Percentiles rank a stretch among this genome's conserved stretches.
Evolutionary conservation across 2,797 vertebrate species (phyloP).

Genomic region (Cossypha heuglini): DNA sequence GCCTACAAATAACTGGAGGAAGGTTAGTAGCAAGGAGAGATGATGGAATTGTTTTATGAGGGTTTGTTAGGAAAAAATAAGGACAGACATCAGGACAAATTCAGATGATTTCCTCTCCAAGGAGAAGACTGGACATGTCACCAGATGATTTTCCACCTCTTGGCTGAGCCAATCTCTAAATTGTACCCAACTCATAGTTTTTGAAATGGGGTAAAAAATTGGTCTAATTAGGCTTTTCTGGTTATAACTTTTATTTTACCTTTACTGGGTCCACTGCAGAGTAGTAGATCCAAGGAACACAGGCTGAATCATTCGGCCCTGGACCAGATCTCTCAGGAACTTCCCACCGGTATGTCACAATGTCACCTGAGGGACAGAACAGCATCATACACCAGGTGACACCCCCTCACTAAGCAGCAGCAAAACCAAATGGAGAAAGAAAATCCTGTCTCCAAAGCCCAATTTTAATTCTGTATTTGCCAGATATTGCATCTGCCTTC

Average conservation of each 20-base stretch:
- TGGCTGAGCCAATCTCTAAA: not conserved
- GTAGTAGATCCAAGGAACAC: slow-evolving; percentile 79
- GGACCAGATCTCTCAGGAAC: slow-evolving; percentile 76
- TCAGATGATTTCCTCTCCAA: not conserved
- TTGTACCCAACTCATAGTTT: not conserved
- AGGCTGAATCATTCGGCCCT: slow-evolving; percentile 75
- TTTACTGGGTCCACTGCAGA: slow-evolving; percentile 76
- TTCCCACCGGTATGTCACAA: slow-evolving; percentile 74
- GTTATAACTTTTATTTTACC: slow-evolving; percentile 53
- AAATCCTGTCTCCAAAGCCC: not conserved
- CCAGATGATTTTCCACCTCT: not conserved
- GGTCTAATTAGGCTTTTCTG: not conserved
- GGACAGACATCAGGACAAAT: not conserved
- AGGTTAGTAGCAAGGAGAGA: not conserved
- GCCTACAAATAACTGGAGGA: not conserved
- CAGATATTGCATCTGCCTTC: not conserved
- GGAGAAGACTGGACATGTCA: not conserved
- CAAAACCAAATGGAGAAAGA: not conserved
- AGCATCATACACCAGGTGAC: not conserved
- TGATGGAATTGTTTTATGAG: not conserved
- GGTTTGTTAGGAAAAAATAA: not conserved
- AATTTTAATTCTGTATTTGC: not conserved
- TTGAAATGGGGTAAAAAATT: not conserved
- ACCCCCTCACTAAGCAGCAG: not conserved
- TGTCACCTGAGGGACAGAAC: slow-evolving; percentile 63